Percentiles rank a stretch among this genome's conserved stretches.
Evolutionary conservation across 2,113 vertebrate genomes (phyloP).

Genomic region (Melanocharis versteri): DNA sequence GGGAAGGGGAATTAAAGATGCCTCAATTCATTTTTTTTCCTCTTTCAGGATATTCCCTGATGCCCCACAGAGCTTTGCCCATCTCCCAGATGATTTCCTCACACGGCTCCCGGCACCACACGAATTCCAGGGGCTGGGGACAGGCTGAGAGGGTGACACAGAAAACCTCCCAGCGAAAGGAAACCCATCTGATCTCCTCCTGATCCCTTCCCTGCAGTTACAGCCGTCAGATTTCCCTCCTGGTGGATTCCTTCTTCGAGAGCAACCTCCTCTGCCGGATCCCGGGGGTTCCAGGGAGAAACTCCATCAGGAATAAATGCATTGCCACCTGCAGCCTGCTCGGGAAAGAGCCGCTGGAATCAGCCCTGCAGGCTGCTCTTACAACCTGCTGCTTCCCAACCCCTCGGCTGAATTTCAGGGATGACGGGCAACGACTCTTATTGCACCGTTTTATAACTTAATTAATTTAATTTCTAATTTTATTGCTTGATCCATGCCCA

Average conservation of each 20-base stretch:
- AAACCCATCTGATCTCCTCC: background rate
- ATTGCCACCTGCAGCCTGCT: conserved; percentile 61
- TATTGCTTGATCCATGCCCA: background rate
- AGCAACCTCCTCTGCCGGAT: background rate
- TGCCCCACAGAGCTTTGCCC: background rate
- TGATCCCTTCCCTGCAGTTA: background rate
- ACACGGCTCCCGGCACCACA: background rate
- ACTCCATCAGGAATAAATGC: background rate
- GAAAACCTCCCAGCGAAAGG: background rate
- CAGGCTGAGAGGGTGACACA: background rate
- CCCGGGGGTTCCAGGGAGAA: background rate
- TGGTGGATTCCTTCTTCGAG: background rate
- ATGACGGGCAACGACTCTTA: fast-evolving
- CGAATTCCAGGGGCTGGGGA: background rate
- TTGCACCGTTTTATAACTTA: fast-evolving
- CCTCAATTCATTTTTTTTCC: background rate
- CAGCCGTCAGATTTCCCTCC: background rate
- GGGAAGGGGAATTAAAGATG: background rate
- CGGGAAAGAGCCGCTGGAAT: background rate
- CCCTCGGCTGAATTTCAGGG: background rate
- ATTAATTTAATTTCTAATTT: background rate
- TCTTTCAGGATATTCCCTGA: background rate
- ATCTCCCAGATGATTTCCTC: background rate
- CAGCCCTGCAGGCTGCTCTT: background rate
- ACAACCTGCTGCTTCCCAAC: background rate